Base-by-base conservation (phyloP, 2,797 vertebrate genomes). In the Aphelocoma californica region DNA sequence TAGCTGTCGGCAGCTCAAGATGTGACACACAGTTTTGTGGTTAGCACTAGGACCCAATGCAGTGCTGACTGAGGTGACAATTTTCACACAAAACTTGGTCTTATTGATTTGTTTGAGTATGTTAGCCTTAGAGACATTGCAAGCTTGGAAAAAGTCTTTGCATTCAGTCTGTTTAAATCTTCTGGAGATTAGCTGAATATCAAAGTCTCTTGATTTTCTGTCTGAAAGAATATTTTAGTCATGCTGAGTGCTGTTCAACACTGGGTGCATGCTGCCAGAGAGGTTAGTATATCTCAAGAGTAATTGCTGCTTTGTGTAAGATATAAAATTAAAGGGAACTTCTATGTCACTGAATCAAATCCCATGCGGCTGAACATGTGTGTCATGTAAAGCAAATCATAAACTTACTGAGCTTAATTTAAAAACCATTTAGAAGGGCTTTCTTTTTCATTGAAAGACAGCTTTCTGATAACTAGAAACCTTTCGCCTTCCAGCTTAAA, bases 401-500 rank as follows among this genome's bases (percentile, higher is more conserved):
- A 75, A 75, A 75, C 32, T 72, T 60, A 66, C 26, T 48, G 36
- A 75, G 42, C 19, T 78, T 84, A 25, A 75, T 61, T 75, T 48
- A 18, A 81, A 81, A 90, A 34, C 5, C 8, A 0, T 88, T 51
- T 56, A 79, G 48, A 86, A 42, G 48, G 57, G 8, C 19, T 81
- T 81, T 86, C 26, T 29, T 90, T 84, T 90, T 77, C 73, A 90
- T 34, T 83, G 77, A 88, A 91, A 93, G 80, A 81, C n/a, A 70
- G n/a, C 8, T 86, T 88, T 96, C 81, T 86, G 88, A 93, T 84
- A 93, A 90, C 77, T 84, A 93, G 60, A 95, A 95, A 86, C 36
- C 36, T 90, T 92, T 73, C 0, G 4, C 61, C 60, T 92, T 92
- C 72, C 88, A 95, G 81, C 67, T 95, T 95, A 94, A 88, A 92